Base-by-base conservation (phyloP, 2,113 vertebrate species). In the Anguilla japonica region DNA sequence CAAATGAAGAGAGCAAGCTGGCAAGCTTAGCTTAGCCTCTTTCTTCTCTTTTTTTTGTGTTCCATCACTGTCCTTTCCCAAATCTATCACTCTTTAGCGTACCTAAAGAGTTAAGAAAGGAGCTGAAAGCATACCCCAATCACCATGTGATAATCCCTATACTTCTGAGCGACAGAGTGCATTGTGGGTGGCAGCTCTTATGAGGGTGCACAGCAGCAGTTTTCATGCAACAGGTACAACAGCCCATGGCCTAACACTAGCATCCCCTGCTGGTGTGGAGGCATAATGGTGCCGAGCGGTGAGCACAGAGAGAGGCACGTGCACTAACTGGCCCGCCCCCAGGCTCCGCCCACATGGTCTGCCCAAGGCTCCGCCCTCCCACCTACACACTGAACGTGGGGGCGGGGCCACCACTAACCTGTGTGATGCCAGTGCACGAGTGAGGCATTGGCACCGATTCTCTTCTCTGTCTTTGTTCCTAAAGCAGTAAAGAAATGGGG, bases 361-460 rank as follows among this genome's bases (percentile, higher is more conserved):
- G 11, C 63, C 34, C 79, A 15, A 40, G 79, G 34, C 22, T 39
- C 85, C 13, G 39, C 41, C 43, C 82, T 11, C 60, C 80, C 16
- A 40, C 40, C 79, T 50, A 41, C 46, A 63, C 41, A 40, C 29
- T 75, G 43, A 83, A 43, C 22, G 80, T 84, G 39, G 60, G 67
- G 67, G 50, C n/a, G 86, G 84, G 75, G 86, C 79, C 57, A 86
- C 82, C 90, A 91, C 89, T 91, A 88, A 90, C 89, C 90, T 91
- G 83, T 87, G 81, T 86, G 80, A 84, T 78, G 86, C 87, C 87
- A 90, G 82, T 80, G 83, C 40, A 63, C 81, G 75, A 87, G 81
- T 83, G 43, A 43, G 53, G 80, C 83, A 86, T 41, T 82, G 83
- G 50, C 57, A 43, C 83, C 56, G 79, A 82, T 46, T 86, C 57